Evolutionary conservation across 2,113 vertebrate species (phyloP), one percentile per base, ranked within the genome.

Genomic region (Corythornis vintsioides): DNA sequence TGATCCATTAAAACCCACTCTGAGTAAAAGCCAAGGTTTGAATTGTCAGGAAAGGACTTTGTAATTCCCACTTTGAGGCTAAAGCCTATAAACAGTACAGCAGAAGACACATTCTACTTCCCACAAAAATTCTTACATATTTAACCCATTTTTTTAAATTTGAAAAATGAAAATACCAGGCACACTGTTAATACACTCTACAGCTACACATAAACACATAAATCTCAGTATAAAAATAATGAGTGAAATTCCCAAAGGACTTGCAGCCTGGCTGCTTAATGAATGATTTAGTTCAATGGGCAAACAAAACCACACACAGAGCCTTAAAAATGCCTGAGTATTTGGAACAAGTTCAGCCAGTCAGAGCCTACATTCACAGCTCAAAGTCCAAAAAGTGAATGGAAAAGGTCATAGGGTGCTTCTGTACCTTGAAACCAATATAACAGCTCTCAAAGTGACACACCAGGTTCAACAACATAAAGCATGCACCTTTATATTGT

Each of bases 331-430:
- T n/a, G 40, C 14, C 40, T 38, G 53, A 82, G 11, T 26, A 86
- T 66, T 50, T 77, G 66, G 53, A 82, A 71, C 17, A 52, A 71
- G 35, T 71, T 91, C 56, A 67, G 64, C 31, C 38, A 76, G 21
- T 69, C 35, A 59, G 50, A 86, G 60, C 64, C 40, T 40, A 83
- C 35, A 70, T 35, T 80, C 56, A 70, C 24, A 87, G 59, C 24
- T 72, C 83, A 64, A 92, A 92, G 81, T 94, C 74, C 67, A 76
- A 84, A 70, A 88, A 72, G 15, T 65, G 28, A 93, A 88, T 42
- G 20, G 24, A 82, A 78, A 67, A 91, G 52, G 29, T 70, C 42
- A 89, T 16, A 33, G 21, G 48, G 20, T 12, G 2, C 56, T 76
- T 80, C 40, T 66, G 31, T 28, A 89, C 40, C 64, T 87, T 65